Evolutionary conservation across 2,888 invertebrate genomes (phyloP).

Genomic region (Cinara cedri): DNA sequence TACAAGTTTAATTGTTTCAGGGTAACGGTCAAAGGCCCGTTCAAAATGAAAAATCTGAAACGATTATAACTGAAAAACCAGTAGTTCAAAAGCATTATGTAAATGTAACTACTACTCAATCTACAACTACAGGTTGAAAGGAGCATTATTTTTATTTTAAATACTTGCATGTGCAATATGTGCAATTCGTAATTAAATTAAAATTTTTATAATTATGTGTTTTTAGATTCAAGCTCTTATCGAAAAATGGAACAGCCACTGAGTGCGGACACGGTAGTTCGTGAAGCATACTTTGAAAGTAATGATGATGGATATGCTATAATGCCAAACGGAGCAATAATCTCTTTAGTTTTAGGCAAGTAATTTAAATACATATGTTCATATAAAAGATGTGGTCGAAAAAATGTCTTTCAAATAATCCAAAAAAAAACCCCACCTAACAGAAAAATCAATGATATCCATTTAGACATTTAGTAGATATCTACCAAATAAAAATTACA

Average conservation of each 20-base stretch:
- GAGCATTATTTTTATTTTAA: neutral
- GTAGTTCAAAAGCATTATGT: conserved; percentile 8
- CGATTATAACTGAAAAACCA: conserved; percentile 30
- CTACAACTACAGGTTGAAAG: conserved; percentile 34
- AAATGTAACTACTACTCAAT: conserved; percentile 25
- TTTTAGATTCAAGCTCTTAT: conserved; percentile 49
- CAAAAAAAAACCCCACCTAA: no score
- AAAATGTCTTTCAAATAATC: no score
- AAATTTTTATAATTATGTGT: neutral
- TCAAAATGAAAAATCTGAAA: conserved; percentile 40
- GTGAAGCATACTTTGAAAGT: conserved; percentile 58
- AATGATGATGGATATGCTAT: conserved; percentile 60
- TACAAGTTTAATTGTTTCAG: conserved; percentile 5
- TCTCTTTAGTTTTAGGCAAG: conserved; percentile 77
- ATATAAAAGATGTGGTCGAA: no score
- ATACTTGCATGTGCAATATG: neutral
- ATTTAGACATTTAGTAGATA: no score
- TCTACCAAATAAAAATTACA: no score
- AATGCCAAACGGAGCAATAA: conserved; percentile 79
- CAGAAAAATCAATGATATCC: no score
- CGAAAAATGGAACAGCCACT: conserved; percentile 59
- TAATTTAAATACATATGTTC: no score
- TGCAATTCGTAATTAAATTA: neutral
- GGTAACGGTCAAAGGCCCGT: conserved; percentile 17
- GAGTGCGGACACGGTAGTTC: conserved; percentile 58